Conservation (phyloP, 2,113 vertebrate genomes). For the Sapajus apella region DNA sequence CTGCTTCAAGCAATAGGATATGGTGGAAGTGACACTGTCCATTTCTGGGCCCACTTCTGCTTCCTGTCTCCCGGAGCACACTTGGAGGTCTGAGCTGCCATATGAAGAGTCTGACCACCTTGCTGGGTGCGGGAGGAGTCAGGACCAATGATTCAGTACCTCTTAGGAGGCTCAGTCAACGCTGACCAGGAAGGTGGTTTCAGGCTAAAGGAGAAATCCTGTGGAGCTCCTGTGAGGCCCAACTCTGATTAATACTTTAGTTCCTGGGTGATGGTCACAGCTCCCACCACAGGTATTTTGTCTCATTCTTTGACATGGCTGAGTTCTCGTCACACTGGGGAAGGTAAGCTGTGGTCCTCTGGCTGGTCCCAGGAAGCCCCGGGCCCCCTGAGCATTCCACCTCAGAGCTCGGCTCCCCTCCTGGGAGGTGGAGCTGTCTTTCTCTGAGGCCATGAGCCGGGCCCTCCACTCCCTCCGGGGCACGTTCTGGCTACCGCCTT, state of each 20-base stretch:
- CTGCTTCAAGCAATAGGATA: neutral
- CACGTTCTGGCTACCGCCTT: rapidly evolving
- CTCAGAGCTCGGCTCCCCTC: neutral
- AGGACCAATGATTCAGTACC: neutral
- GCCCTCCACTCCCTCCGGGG: neutral
- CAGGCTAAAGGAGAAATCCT: neutral
- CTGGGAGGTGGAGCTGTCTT: neutral
- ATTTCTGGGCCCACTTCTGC: neutral
- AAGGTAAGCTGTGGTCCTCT: neutral
- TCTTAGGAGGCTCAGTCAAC: rapidly evolving
- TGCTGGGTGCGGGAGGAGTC: neutral
- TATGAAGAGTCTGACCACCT: neutral
- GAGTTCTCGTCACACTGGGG: rapidly evolving
- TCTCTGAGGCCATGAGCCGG: neutral
- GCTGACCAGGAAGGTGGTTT: rapidly evolving
- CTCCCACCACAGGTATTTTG: neutral
- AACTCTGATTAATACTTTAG: rapidly evolving
- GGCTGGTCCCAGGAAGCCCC: rapidly evolving
- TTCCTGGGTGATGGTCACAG: neutral
- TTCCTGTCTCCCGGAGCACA: neutral
- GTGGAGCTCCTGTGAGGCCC: neutral
- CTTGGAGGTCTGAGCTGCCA: neutral
- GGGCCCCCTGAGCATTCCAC: rapidly evolving
- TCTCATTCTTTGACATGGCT: neutral
- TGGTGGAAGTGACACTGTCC: rapidly evolving